Conservation (phyloP, 1,140 invertebrate genomes). For the Leptestheria dahalacensis region DNA sequence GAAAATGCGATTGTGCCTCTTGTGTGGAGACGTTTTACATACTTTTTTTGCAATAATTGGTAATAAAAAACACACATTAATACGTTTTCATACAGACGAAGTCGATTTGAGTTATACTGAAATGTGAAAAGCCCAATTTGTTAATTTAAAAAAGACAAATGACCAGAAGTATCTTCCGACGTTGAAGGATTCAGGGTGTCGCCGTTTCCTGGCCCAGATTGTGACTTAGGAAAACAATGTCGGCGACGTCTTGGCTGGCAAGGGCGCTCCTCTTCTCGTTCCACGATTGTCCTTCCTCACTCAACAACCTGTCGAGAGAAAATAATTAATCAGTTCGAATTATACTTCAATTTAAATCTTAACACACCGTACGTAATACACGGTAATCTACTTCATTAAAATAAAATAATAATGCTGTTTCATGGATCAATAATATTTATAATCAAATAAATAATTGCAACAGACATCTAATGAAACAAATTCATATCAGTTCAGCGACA, state of each 20-base stretch:
- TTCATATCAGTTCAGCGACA: too few relatives aligned
- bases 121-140: too few relatives aligned
- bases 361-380: too few relatives aligned
- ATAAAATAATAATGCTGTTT: not conserved
- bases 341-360: too few relatives aligned
- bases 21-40: too few relatives aligned
- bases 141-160: too few relatives aligned
- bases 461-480: too few relatives aligned
- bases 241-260: not conserved
- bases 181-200: not conserved
- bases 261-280: not conserved
- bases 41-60: not conserved
- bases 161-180: too few relatives aligned
- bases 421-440: not conserved
- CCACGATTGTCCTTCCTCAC: not conserved
- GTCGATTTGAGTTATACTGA: too few relatives aligned
- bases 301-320: not conserved
- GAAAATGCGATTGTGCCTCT: not conserved
- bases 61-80: not conserved
- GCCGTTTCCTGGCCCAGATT: not conserved
- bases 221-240: conserved; percentile 1
- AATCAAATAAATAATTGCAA: too few relatives aligned
- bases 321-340: not conserved
- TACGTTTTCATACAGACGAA: too few relatives aligned
- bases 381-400: not conserved